phyloP scores from a whole-genome alignment of 1,140 invertebrate species.

The Heliothis subflexa region DNA sequence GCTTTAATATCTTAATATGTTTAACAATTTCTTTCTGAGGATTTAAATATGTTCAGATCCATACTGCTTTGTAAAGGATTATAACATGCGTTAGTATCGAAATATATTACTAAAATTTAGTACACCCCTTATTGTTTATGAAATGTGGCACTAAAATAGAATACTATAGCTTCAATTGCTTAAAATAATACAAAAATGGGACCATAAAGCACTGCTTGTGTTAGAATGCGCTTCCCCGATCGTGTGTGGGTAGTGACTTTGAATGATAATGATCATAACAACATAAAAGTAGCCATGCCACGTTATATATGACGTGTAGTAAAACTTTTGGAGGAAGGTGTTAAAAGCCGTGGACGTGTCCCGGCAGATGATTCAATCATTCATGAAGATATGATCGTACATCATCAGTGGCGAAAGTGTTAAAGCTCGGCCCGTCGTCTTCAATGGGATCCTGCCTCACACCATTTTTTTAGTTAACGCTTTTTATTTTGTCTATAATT shows the following conservation, averaged over 20 bases:
- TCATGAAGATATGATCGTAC: slow-evolving; percentile 82
- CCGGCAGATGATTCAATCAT: slow-evolving; percentile 82
- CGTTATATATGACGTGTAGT: slow-evolving; percentile 79
- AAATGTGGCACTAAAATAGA: not conserved
- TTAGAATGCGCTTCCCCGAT: slow-evolving; percentile 54
- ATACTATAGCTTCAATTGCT: not conserved
- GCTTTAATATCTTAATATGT: slow-evolving; percentile 80
- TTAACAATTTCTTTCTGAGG: slow-evolving; percentile 72
- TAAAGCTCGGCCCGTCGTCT: slow-evolving; percentile 63
- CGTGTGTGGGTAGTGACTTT: slow-evolving; percentile 77
- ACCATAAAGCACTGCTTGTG: slow-evolving; percentile 58
- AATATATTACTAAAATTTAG: slow-evolving; percentile 27
- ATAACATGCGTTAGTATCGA: slow-evolving; percentile 39
- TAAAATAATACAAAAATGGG: slow-evolving; percentile 57
- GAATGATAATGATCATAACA: slow-evolving; percentile 82
- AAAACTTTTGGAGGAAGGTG: slow-evolving; percentile 83
- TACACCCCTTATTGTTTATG: not conserved
- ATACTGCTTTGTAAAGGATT: slow-evolving; percentile 42
- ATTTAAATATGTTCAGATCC: slow-evolving; percentile 31
- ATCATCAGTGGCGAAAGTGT: slow-evolving; percentile 81
- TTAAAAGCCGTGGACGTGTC: slow-evolving; percentile 81
- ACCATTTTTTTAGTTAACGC: slow-evolving; percentile 66
- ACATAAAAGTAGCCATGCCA: slow-evolving; percentile 79
- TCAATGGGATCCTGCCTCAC: slow-evolving; percentile 66
- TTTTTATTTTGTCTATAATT: slow-evolving; percentile 67